Percentiles rank a stretch among this genome's conserved stretches.
Evolutionary conservation across 2,113 vertebrate species (phyloP).

Genomic region (Hypocryptadius cinnamomeus): DNA sequence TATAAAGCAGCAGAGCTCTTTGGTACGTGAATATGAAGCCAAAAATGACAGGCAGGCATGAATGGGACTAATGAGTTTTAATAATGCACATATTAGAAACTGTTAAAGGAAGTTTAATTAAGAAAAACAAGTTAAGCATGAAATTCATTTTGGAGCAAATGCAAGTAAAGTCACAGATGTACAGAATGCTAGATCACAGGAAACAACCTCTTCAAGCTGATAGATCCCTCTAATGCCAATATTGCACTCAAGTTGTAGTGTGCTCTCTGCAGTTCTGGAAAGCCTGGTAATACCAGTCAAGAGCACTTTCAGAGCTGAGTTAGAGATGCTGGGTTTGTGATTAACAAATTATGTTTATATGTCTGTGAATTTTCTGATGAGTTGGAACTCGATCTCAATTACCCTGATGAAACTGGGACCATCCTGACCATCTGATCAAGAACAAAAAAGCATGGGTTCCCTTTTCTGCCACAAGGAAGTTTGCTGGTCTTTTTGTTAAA

Average conservation of each 20-base stretch:
- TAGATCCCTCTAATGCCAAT: neutral
- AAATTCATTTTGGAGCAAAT: slow-evolving; percentile 70
- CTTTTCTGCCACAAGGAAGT: neutral
- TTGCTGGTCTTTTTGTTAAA: neutral
- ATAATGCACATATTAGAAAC: slow-evolving; percentile 67
- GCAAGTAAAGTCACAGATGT: slow-evolving; percentile 55
- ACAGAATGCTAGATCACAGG: slow-evolving; percentile 25
- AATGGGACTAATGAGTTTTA: slow-evolving; percentile 73
- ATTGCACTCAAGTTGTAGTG: neutral
- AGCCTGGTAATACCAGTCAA: neutral
- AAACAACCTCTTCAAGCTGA: slow-evolving; percentile 45
- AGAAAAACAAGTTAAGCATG: slow-evolving; percentile 74
- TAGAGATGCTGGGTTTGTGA: neutral
- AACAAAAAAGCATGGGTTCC: neutral
- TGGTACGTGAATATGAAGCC: slow-evolving; percentile 46
- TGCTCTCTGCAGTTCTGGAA: neutral
- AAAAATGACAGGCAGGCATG: slow-evolving; percentile 61
- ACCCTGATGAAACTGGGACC: neutral
- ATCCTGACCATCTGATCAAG: neutral
- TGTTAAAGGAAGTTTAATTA: slow-evolving; percentile 75
- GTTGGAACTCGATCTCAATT: slow-evolving; percentile 18
- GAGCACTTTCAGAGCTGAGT: neutral
- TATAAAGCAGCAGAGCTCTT: slow-evolving; percentile 51
- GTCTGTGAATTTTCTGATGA: neutral
- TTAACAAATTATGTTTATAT: slow-evolving; percentile 24